These are phyloP conservation scores for Toxotes chatareus DNA, from an alignment of 2,113 vertebrate genomes.

Conservation along the genomic window DNA sequence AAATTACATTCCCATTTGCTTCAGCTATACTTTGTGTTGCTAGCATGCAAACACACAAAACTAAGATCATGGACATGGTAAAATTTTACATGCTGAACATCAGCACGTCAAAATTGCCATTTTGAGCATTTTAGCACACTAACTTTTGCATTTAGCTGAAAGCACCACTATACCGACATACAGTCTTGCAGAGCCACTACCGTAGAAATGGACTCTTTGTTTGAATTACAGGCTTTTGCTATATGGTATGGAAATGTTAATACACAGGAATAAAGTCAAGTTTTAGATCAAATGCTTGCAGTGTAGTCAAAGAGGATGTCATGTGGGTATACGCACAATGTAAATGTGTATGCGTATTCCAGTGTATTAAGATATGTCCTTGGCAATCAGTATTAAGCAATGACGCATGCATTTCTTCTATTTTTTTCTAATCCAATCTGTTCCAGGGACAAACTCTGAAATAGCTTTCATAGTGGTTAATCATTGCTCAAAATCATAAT, in stretches of 20 bases:
- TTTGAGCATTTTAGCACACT: no score
- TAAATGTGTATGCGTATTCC: constrained; percentile 26
- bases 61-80: neutral
- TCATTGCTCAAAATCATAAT: constrained; percentile 37
- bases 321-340: neutral
- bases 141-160: neutral
- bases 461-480: constrained; percentile 41
- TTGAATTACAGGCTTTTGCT: neutral
- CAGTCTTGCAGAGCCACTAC: neutral
- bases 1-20: neutral
- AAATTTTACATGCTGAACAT: neutral
- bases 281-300: constrained; percentile 27
- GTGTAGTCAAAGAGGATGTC: neutral
- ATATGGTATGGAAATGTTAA: neutral
- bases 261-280: neutral
- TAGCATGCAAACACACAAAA: neutral
- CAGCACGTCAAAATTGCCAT: neutral
- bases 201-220: neutral
- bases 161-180: neutral
- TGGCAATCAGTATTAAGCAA: constrained; percentile 48
- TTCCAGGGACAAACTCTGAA: constrained; percentile 64
- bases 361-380: constrained; percentile 56
- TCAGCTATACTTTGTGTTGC: neutral
- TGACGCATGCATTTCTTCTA: constrained; percentile 58
- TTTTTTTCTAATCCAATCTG: constrained; percentile 71